Evolutionary conservation across 2,797 vertebrate species (phyloP), one percentile per base, ranked within the genome.

Genomic region (Carapus acus): DNA sequence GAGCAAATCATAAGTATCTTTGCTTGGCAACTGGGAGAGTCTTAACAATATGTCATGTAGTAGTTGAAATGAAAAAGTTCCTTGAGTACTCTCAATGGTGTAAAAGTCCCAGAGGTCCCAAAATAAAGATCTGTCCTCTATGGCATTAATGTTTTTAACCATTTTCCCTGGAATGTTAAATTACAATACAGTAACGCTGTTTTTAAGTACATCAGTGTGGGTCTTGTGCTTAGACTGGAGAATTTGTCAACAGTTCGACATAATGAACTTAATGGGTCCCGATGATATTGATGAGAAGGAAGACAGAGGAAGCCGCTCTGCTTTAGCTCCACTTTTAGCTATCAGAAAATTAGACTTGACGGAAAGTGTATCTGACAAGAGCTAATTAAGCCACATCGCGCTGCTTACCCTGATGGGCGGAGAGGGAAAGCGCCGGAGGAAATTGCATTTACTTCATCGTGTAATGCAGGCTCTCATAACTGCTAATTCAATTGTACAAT

Each of bases 401-500:
- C 82, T 63, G 84, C 85, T 86, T 78, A 84, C 86, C 85, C 88
- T 67, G 78, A 86, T 79, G 80, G 85, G 72, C 83, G 86, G 82
- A 69, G 83, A 86, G 58, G 63, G 71, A 44, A 87, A 61, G 85
- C 87, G 86, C 86, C 89, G 81, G 79, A 86, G 90, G 80, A 94
- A 94, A 95, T 94, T 93, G 90, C 90, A 88, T 94, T 94, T 89
- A 91, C 91, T 95, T 93, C 90, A 91, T 94, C 88, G 90, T 91
- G 92, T 92, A 91, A 88, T 90, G 91, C 85, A 87, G 77, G 80
- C 90, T 85, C 84, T 94, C 92, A 93, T 92, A 96, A 93, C 89
- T 83, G 89, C 90, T 94, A 94, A 96, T 96, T 95, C 93, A 95
- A 93, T 93, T 90, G 89, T 89, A 85, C 86, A 69, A 89, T 91